phyloP scores from a whole-genome alignment of 2,888 invertebrate species.

The Rhogogaster chlorosoma region DNA sequence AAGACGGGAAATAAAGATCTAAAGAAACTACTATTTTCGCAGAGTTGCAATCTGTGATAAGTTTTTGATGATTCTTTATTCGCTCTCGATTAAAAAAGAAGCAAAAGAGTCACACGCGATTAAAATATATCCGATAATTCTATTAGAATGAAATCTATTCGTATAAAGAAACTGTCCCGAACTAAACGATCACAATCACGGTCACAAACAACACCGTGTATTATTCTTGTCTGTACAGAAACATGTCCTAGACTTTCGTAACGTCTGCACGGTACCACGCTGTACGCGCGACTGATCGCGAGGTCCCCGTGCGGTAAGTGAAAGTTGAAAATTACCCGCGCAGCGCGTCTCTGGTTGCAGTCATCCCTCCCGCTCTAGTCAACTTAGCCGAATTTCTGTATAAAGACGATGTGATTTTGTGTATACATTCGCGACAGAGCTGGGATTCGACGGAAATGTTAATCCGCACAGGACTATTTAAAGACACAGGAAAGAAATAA shows the following conservation, averaged over 20 bases:
- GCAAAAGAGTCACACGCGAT: no score
- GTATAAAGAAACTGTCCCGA: background rate
- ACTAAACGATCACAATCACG: background rate
- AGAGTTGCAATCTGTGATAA: background rate
- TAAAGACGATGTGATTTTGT: no score
- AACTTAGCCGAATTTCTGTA: no score
- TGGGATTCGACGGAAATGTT: background rate
- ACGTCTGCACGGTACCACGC: conserved; percentile 63
- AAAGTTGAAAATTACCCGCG: conserved; percentile 13
- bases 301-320: conserved; percentile 6
- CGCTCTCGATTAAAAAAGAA: no score
- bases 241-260: background rate
- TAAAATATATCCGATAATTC: no score
- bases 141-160: no score
- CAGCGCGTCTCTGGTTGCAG: background rate
- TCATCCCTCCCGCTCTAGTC: background rate
- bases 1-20: background rate
- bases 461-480: background rate
- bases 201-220: background rate
- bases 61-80: no score
- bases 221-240: background rate
- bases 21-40: background rate
- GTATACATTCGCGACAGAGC: no score
- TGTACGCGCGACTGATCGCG: conserved; percentile 70
- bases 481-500: background rate